phyloP scores from a whole-genome alignment of 2,888 invertebrate species.

The Metalampra italica region DNA sequence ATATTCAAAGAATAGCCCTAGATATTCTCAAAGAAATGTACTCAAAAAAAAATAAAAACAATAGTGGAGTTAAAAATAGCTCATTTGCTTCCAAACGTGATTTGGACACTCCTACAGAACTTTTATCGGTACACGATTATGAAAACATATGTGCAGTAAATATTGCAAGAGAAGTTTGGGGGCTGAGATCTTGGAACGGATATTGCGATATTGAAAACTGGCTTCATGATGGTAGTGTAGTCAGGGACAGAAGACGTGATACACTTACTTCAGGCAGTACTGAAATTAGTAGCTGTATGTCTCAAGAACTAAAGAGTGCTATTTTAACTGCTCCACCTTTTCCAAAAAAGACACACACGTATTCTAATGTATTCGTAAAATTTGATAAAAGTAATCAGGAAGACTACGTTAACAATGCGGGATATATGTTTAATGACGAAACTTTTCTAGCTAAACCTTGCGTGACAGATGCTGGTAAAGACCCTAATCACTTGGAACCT shows the following conservation, averaged over 20 bases:
- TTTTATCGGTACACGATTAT: conserved; percentile 81
- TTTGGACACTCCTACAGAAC: conserved; percentile 75
- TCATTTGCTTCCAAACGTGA: conserved; percentile 63
- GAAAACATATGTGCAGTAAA: conserved; percentile 82
- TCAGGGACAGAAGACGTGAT: conserved; percentile 77
- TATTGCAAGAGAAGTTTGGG: conserved; percentile 81
- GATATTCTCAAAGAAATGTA: conserved; percentile 76
- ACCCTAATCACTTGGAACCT: conserved; percentile 74
- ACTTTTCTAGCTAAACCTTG: conserved; percentile 78
- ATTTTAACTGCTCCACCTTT: conserved; percentile 66
- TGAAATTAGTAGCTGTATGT: conserved; percentile 72
- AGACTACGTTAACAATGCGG: conserved; percentile 75
- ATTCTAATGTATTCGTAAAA: conserved; percentile 69
- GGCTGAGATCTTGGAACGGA: conserved; percentile 81
- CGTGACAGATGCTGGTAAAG: conserved; percentile 69
- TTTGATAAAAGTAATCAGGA: conserved; percentile 62
- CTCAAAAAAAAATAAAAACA: conserved; percentile 66
- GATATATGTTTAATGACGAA: conserved; percentile 67
- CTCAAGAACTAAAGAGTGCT: conserved; percentile 66
- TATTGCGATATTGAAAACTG: conserved; percentile 82
- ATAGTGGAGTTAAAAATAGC: conserved; percentile 47
- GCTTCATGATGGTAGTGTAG: conserved; percentile 80
- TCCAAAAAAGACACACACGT: conserved; percentile 62
- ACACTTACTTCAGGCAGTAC: conserved; percentile 79
- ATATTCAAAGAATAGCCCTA: conserved; percentile 74